phyloP scores from a whole-genome alignment of 2,888 invertebrate genomes.

The Ischnus inquisitorius region DNA sequence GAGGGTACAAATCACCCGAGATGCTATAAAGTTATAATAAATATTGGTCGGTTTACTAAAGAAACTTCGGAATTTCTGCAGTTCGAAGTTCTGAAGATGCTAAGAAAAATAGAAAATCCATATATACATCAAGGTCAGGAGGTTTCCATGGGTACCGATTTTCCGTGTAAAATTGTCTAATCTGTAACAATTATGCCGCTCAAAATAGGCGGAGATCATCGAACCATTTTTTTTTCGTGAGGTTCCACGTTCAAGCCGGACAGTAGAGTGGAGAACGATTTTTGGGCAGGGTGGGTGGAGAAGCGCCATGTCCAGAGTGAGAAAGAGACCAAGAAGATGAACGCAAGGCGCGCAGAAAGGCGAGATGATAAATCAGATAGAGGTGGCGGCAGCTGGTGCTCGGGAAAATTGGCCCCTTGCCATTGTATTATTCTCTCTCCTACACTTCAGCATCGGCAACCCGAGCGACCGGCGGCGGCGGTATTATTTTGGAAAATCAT shows the following conservation, averaged over 20 bases:
- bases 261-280: conserved; percentile 38
- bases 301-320: conserved; percentile 51
- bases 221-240: not conserved
- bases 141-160: not conserved
- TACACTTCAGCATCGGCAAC: conserved; percentile 68
- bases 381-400: conserved; percentile 83
- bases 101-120: not conserved
- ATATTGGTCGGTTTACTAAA: not conserved
- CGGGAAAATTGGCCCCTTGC: conserved; percentile 80
- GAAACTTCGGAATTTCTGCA: no score
- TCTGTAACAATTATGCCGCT: not conserved
- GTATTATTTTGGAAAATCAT: conserved; percentile 84
- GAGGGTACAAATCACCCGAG: no score
- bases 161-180: not conserved
- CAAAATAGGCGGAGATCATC: conserved; percentile 48
- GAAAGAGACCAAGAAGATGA: conserved; percentile 57
- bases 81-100: no score
- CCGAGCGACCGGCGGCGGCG: conserved; percentile 65
- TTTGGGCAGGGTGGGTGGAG: conserved; percentile 43
- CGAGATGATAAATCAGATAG: conserved; percentile 83
- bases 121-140: not conserved
- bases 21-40: not conserved
- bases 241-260: conserved; percentile 16
- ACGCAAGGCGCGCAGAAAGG: conserved; percentile 65
- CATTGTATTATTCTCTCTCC: conserved; percentile 41